Conservation (phyloP, 2,888 invertebrate genomes). For the Nematopogon swammerdamellus region DNA sequence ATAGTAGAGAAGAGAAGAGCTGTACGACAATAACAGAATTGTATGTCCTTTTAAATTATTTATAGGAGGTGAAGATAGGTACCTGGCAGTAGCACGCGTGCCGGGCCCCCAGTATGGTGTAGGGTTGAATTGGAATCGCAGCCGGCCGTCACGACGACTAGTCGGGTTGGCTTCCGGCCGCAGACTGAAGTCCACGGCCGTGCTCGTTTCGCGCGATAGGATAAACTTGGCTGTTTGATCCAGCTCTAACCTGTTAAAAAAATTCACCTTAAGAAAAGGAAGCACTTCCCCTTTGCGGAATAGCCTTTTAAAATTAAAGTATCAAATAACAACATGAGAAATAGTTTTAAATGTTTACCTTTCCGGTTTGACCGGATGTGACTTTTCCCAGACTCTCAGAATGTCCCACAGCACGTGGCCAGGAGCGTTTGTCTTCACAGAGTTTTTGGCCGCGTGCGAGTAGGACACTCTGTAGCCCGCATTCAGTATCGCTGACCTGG, state of each 20-base stretch:
- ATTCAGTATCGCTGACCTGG: slow-evolving; percentile 85
- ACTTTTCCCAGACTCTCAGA: slow-evolving; percentile 74
- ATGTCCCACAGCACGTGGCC: slow-evolving; percentile 87
- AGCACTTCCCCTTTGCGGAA: too few relatives aligned
- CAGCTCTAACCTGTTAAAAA: slow-evolving; percentile 25
- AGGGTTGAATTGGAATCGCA: slow-evolving; percentile 87
- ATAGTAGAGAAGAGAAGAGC: too few relatives aligned
- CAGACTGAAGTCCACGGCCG: slow-evolving; percentile 37
- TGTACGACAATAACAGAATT: too few relatives aligned
- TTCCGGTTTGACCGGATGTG: slow-evolving; percentile 63
- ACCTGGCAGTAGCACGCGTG: slow-evolving; percentile 74
- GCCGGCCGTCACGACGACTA: slow-evolving; percentile 67
- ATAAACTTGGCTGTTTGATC: slow-evolving; percentile 53
- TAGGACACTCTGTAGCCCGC: slow-evolving; percentile 89
- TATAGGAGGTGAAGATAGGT: too few relatives aligned
- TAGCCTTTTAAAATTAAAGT: neutral
- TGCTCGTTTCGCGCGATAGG: slow-evolving; percentile 47
- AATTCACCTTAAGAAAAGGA: neutral
- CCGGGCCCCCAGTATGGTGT: slow-evolving; percentile 91
- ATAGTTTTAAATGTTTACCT: too few relatives aligned
- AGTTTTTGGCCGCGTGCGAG: slow-evolving; percentile 85
- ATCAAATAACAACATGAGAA: neutral
- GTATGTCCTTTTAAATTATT: too few relatives aligned
- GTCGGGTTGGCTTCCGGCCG: slow-evolving; percentile 76
- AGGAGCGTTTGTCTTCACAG: slow-evolving; percentile 93